Evolutionary conservation across 2,888 invertebrate genomes (phyloP), one percentile per base, ranked within the genome.

Genomic region (Epistrophe eligans): DNA sequence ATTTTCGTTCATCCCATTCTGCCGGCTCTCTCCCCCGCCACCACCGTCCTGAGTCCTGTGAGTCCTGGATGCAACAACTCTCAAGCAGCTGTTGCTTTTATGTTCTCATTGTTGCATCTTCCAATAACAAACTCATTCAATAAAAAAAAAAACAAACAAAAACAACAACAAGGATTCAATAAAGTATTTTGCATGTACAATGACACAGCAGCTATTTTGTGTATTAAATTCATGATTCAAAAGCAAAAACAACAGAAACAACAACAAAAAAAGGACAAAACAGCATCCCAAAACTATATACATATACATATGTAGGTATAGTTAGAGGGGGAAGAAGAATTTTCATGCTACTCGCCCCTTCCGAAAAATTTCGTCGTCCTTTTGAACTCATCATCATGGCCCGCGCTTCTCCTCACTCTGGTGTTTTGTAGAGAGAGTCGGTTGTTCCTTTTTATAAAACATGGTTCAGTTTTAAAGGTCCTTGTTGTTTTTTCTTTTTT

Each of bases 191-290:
- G 79, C 79, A 87, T 83, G 73, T 87, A 87, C 76, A 83, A 76
- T 50, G 76, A 83, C 71, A 48, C 32, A 48, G 71, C 79, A 87
- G 87, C 87, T 87, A 87, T 87, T 82, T 87, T 82, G 74, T 79
- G 85, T 82, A 87, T 87, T 83, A 87, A 87, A 87, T 87, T 87
- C 82, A 87, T 82, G 82, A 82, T 87, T 79, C 83, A 48, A 48
- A 48, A 48, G 17, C 48, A 48, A 48, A 48, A 48, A 45, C 76
- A 79, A 66, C 4, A 32, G 32, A 32, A 48, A n/a, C n/a, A 60
- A 55, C 24, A 77, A n/a, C 55, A 76, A 38, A 66, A 72, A 55
- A 77, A n/a, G 28, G 1, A 5, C 50, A 48, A 43, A 67, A 79
- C 64, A 76, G 57, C 50, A 79, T 62, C 40, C 32, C 60, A 58